Evolutionary conservation across 2,888 invertebrate genomes (phyloP).

Genomic region (Balanococcus diminutus): DNA sequence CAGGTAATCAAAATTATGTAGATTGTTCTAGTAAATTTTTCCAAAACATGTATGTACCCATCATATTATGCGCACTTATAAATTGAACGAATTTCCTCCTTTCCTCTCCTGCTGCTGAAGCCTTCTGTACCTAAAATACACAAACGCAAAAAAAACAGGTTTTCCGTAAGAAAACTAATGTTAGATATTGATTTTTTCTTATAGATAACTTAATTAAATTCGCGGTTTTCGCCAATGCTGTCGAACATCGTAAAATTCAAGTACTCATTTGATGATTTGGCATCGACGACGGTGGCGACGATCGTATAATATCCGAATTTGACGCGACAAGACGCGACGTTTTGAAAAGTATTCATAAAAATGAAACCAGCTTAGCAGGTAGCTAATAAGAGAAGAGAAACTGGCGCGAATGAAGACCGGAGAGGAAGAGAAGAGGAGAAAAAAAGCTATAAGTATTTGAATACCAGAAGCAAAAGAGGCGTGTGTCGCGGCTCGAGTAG

Average conservation of each 20-base stretch:
- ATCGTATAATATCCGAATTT: too few species aligned
- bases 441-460: background rate
- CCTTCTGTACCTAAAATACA: too few species aligned
- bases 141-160: background rate
- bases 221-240: background rate
- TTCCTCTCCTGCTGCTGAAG: too few species aligned
- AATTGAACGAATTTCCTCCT: too few species aligned
- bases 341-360: background rate
- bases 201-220: background rate
- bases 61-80: too few species aligned
- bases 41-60: too few species aligned
- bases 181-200: background rate
- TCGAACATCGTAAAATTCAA: background rate
- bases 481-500: constrained; percentile 11
- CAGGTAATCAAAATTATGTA: too few species aligned
- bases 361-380: constrained; percentile 22
- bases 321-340: background rate
- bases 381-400: constrained; percentile 10
- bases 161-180: background rate
- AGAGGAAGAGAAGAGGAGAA: background rate
- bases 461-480: constrained; percentile 44
- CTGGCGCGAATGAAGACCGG: background rate
- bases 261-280: background rate
- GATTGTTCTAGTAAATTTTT: too few species aligned
- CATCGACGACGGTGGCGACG: background rate